Evolutionary conservation across 2,797 vertebrate species (phyloP).

Genomic region (Knipowitschia caucasica): DNA sequence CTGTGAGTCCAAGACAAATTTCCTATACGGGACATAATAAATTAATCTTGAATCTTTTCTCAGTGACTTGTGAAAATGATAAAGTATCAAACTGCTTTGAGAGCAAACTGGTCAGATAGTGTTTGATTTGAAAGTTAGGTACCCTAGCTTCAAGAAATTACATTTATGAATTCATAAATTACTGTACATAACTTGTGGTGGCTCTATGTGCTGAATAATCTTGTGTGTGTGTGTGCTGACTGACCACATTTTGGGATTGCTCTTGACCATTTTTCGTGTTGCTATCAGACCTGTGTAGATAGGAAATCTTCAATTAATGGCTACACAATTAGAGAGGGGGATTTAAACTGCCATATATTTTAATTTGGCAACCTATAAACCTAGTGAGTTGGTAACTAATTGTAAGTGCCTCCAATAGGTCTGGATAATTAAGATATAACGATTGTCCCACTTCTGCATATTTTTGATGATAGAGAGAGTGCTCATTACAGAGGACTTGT

Average conservation of each 20-base stretch:
- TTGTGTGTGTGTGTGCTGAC: conserved; percentile 23
- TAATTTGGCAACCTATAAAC: conserved; percentile 70
- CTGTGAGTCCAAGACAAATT: no score
- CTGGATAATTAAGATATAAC: conserved; percentile 91
- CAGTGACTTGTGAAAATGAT: no score
- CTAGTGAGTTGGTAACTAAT: conserved; percentile 69
- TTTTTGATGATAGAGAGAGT: conserved; percentile 35
- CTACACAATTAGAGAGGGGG: conserved; percentile 67
- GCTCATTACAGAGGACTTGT: conserved; percentile 51
- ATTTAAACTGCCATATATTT: conserved; percentile 68
- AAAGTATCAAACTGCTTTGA: no score
- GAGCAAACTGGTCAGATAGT: no score
- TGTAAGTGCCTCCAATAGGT: conserved; percentile 70
- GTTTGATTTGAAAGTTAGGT: no score
- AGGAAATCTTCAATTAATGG: conserved; percentile 64
- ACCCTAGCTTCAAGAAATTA: no score
- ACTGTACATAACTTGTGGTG: no score
- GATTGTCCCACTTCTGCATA: conserved; percentile 69
- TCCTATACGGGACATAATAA: no score
- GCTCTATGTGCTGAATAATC: no score
- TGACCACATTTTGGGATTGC: conserved; percentile 20
- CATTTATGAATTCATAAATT: no score
- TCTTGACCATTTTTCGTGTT: conserved; percentile 65
- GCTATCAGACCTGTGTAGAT: conserved; percentile 64
- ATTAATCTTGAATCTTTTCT: no score